Evolutionary conservation across 2,888 invertebrate genomes (phyloP).

Genomic region (Drosophila formosana): DNA sequence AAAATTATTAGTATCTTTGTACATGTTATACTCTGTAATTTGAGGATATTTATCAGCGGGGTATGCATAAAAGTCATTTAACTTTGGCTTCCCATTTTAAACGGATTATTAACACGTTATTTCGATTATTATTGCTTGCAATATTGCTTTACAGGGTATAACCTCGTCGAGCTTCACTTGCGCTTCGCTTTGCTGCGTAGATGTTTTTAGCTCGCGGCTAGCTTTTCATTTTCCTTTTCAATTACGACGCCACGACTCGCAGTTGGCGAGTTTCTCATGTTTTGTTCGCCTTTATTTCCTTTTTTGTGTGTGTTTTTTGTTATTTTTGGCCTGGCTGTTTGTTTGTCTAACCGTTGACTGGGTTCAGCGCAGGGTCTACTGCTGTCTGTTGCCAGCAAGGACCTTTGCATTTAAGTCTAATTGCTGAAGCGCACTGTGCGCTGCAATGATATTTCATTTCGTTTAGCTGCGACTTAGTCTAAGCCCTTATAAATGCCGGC

Average conservation of each 20-base stretch:
- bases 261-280: slow-evolving; percentile 72
- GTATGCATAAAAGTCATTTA: neutral
- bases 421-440: slow-evolving; percentile 64
- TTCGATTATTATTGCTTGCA: neutral
- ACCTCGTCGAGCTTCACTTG: neutral
- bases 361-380: slow-evolving; percentile 27
- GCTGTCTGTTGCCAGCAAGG: slow-evolving; percentile 37
- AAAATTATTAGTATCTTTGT: slow-evolving; percentile 23
- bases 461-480: slow-evolving; percentile 63
- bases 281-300: slow-evolving; percentile 21
- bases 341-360: slow-evolving; percentile 56
- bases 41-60: neutral
- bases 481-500: slow-evolving; percentile 55
- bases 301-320: slow-evolving; percentile 24
- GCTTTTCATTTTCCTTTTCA: slow-evolving; percentile 76
- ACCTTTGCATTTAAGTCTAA: slow-evolving; percentile 72
- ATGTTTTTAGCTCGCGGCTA: slow-evolving; percentile 60
- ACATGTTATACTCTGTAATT: slow-evolving; percentile 5
- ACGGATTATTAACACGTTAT: neutral
- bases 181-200: slow-evolving; percentile 9
- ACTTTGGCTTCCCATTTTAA: neutral
- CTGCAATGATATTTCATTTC: slow-evolving; percentile 65
- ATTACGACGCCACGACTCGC: slow-evolving; percentile 64
- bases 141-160: slow-evolving; percentile 6
- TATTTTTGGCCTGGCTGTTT: slow-evolving; percentile 43